Evolutionary conservation across 2,113 vertebrate species (phyloP).

Genomic region (Channa argus): DNA sequence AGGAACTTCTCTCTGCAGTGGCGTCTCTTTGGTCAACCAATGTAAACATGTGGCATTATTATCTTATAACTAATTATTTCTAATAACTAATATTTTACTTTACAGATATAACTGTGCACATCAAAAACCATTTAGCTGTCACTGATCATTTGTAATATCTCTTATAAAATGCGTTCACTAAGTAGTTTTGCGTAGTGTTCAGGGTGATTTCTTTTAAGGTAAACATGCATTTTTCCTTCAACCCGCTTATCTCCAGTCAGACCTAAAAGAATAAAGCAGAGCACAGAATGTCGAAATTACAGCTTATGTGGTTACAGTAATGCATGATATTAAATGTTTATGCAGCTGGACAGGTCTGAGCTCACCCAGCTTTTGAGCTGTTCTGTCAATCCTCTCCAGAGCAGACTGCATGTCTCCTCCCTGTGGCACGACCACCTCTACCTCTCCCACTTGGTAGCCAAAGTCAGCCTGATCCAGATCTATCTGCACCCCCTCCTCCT

Average conservation of each 20-base stretch:
- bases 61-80: not conserved
- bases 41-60: too few species aligned
- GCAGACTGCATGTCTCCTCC: constrained; percentile 75
- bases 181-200: constrained; percentile 83
- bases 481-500: constrained; percentile 72
- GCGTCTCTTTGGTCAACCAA: too few species aligned
- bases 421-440: constrained; percentile 82
- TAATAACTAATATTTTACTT: not conserved
- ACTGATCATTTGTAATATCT: not conserved
- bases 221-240: constrained; percentile 88
- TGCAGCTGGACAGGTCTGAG: constrained; percentile 1
- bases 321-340: not conserved
- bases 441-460: constrained; percentile 83
- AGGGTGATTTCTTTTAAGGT: constrained; percentile 83
- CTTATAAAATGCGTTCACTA: constrained; percentile 68
- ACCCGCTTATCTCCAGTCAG: constrained; percentile 75
- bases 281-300: not conserved
- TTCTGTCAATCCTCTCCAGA: constrained; percentile 75
- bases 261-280: constrained; percentile 60
- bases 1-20: too few species aligned
- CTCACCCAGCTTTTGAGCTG: constrained; percentile 78
- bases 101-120: constrained; percentile 9
- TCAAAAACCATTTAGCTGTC: not conserved
- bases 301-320: not conserved
- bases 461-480: constrained; percentile 86